Evolutionary conservation across 2,113 vertebrate species (phyloP).

Genomic region (Dromas ardeola): DNA sequence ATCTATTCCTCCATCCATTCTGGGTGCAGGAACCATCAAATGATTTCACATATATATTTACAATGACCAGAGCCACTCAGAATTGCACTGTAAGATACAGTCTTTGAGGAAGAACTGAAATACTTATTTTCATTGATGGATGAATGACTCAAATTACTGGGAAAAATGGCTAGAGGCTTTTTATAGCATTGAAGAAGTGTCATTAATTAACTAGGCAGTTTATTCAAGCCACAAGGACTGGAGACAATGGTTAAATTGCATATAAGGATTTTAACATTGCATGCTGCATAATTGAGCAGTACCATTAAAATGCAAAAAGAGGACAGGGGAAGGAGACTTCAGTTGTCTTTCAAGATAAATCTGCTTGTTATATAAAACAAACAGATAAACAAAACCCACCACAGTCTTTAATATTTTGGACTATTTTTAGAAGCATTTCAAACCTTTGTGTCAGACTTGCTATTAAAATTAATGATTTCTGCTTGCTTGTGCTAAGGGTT

Average conservation of each 20-base stretch:
- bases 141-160: conserved; percentile 3
- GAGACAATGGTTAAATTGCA: background rate
- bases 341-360: conserved; percentile 15
- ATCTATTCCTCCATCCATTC: background rate
- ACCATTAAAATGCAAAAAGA: background rate
- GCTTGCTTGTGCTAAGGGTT: background rate
- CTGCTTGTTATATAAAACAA: background rate
- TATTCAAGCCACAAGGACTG: background rate
- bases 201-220: conserved; percentile 29
- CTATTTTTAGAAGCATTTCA: conserved; percentile 35
- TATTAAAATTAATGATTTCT: conserved; percentile 43
- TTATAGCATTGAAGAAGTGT: background rate
- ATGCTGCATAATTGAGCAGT: background rate
- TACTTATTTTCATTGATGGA: background rate
- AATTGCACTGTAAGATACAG: background rate
- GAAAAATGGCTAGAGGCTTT: background rate
- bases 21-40: background rate
- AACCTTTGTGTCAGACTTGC: background rate
- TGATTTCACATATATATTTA: background rate
- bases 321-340: conserved; percentile 4
- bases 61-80: background rate
- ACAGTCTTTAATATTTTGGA: conserved; percentile 9
- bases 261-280: background rate
- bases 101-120: background rate
- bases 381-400: background rate